Percentiles rank a stretch among this genome's conserved stretches.
Conservation (phyloP, 2,113 vertebrate species). For the Brachyhypopomus gauderio region DNA sequence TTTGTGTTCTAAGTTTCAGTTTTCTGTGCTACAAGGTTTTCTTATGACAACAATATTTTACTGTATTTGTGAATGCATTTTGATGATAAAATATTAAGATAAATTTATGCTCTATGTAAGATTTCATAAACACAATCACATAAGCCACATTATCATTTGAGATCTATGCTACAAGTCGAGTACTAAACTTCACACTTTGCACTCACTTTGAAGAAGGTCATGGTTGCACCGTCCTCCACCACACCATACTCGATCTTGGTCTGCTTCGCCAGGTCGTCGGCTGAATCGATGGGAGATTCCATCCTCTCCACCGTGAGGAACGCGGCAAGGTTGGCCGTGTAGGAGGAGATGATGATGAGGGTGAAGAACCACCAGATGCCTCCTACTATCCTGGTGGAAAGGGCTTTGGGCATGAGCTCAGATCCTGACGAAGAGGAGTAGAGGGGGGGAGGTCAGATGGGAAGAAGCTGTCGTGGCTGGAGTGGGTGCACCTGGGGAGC, state of each 20-base stretch:
- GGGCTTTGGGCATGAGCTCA: conserved; percentile 99
- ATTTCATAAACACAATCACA: no score
- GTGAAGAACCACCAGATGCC: conserved; percentile 99
- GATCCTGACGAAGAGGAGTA: conserved; percentile 92
- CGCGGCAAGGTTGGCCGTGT: conserved; percentile 97
- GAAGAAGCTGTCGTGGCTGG: conserved; percentile 18
- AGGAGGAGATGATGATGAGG: conserved; percentile 99
- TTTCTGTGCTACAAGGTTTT: no score
- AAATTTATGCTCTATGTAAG: no score
- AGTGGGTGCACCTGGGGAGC: conserved; percentile 53
- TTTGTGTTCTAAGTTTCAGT: no score
- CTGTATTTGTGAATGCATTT: no score
- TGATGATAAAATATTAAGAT: no score
- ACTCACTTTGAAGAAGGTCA: conserved; percentile 97
- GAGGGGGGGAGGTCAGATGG: conserved; percentile 61
- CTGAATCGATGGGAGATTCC: conserved; percentile 98
- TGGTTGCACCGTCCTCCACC: conserved; percentile 93
- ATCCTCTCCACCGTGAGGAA: conserved; percentile 99
- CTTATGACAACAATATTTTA: no score
- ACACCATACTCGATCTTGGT: conserved; percentile 98
- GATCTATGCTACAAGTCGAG: background rate
- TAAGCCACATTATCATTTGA: no score
- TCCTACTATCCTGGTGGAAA: conserved; percentile 99
- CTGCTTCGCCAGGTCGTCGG: conserved; percentile 97
- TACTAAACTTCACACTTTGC: background rate